Percentiles rank a stretch among this genome's conserved stretches.
phyloP scores from a whole-genome alignment of 2,888 invertebrate species.

The Pollenia griseotomentosa region DNA sequence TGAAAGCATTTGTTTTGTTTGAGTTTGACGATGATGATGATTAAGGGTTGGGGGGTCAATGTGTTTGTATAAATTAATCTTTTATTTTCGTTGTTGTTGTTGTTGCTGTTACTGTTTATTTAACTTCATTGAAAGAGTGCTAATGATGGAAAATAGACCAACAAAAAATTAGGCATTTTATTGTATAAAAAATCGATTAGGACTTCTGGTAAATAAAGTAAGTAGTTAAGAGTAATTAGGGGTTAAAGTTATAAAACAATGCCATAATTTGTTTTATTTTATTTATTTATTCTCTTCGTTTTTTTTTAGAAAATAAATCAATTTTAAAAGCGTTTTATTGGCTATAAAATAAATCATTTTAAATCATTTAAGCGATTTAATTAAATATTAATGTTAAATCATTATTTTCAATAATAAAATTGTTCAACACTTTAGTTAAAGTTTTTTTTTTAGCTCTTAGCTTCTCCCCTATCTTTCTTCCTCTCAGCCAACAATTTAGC shows the following conservation, averaged over 20 bases:
- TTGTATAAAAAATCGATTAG: constrained; percentile 68
- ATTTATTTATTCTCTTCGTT: neutral
- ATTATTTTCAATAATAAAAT: constrained; percentile 68
- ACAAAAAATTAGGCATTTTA: constrained; percentile 54
- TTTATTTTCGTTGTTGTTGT: constrained; percentile 33
- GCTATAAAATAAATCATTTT: constrained; percentile 67
- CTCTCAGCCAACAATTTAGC: constrained; percentile 61
- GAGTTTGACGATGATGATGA: neutral
- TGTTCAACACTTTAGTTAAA: constrained; percentile 54
- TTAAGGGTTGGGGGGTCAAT: constrained; percentile 51
- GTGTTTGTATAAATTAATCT: constrained; percentile 62
- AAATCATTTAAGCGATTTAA: constrained; percentile 54
- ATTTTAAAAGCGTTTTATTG: constrained; percentile 49
- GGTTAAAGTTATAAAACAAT: constrained; percentile 28
- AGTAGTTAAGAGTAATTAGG: constrained; percentile 26
- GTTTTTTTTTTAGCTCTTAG: neutral
- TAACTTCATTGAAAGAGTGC: constrained; percentile 64
- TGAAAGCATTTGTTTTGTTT: constrained; percentile 52
- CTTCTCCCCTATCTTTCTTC: neutral
- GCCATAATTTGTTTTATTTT: neutral
- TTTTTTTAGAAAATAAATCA: constrained; percentile 48
- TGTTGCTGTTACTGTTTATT: constrained; percentile 34
- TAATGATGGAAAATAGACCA: constrained; percentile 59
- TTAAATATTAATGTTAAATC: constrained; percentile 69
- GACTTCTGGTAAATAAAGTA: constrained; percentile 51